Evolutionary conservation across 2,888 invertebrate genomes (phyloP).

Genomic region (Drosophila quinaria): DNA sequence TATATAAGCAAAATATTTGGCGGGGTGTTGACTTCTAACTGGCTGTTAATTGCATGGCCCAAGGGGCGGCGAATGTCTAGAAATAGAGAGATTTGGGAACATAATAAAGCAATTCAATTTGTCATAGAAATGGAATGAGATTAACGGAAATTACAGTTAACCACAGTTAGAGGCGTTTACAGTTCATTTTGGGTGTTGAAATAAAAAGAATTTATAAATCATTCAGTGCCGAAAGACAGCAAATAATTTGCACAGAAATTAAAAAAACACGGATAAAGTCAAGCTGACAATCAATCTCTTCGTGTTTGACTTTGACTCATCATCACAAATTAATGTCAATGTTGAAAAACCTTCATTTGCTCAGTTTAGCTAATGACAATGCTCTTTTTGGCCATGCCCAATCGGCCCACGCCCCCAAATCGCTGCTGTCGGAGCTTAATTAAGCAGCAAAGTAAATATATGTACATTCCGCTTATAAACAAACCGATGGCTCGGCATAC

Average conservation of each 20-base stretch:
- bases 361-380: slow-evolving; percentile 65
- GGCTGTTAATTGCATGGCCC: slow-evolving; percentile 50
- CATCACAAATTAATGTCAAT: slow-evolving; percentile 55
- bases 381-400: slow-evolving; percentile 59
- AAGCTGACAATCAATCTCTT: slow-evolving; percentile 11
- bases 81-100: slow-evolving; percentile 4
- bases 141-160: slow-evolving; percentile 40
- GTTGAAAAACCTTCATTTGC: slow-evolving; percentile 34
- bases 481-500: slow-evolving; percentile 29
- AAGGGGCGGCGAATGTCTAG: slow-evolving; percentile 25
- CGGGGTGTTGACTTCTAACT: slow-evolving; percentile 68
- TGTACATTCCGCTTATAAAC: slow-evolving; percentile 41
- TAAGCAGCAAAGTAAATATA: slow-evolving; percentile 43
- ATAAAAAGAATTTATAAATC: slow-evolving; percentile 13
- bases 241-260: slow-evolving; percentile 2
- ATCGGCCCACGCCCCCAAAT: slow-evolving; percentile 46
- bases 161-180: slow-evolving; percentile 26
- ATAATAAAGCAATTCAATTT: slow-evolving; percentile 52
- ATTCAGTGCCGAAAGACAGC: neutral
- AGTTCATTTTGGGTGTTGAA: slow-evolving; percentile 13
- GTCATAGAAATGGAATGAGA: slow-evolving; percentile 33
- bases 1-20: slow-evolving; percentile 71
- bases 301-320: slow-evolving; percentile 34
- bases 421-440: slow-evolving; percentile 53
- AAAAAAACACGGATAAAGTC: neutral